phyloP scores from a whole-genome alignment of 2,888 invertebrate genomes.

The Brenthis hecate region DNA sequence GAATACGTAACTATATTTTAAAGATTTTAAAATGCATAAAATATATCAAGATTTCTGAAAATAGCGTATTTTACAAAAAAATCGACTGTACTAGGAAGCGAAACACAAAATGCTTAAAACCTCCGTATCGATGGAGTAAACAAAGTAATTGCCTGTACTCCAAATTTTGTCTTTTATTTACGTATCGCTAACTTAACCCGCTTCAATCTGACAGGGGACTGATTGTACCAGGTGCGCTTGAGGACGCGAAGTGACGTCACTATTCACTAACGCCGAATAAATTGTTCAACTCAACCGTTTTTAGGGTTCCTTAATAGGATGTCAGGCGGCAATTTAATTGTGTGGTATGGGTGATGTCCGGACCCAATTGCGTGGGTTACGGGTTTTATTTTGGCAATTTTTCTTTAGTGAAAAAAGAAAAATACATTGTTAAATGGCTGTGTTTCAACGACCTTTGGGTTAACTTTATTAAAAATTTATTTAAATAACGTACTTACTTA shows the following conservation, averaged over 20 bases:
- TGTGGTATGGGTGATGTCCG: constrained; percentile 26
- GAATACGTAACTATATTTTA: too few species aligned
- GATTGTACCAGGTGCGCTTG: constrained; percentile 55
- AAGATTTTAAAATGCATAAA: too few species aligned
- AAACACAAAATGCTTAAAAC: constrained; percentile 1
- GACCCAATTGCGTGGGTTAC: constrained; percentile 19
- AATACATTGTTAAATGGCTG: not conserved
- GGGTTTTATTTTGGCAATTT: constrained; percentile 17
- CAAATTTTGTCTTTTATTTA: constrained; percentile 33
- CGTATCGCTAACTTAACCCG: constrained; percentile 46
- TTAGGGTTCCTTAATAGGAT: constrained; percentile 40
- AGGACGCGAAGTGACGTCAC: constrained; percentile 47
- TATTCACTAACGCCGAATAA: constrained; percentile 47
- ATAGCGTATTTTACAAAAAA: too few species aligned
- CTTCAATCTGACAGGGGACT: constrained; percentile 55
- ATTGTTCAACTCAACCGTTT: constrained; percentile 43
- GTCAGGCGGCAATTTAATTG: constrained; percentile 39
- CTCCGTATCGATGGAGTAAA: constrained; percentile 21
- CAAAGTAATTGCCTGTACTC: constrained; percentile 28
- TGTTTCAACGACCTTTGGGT: not conserved
- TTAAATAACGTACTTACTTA: too few species aligned
- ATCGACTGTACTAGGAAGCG: not conserved
- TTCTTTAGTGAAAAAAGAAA: constrained; percentile 11
- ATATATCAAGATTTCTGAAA: too few species aligned
- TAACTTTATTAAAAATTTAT: not conserved